phyloP scores from a whole-genome alignment of 2,888 invertebrate species.

The Ceriagrion tenellum region DNA sequence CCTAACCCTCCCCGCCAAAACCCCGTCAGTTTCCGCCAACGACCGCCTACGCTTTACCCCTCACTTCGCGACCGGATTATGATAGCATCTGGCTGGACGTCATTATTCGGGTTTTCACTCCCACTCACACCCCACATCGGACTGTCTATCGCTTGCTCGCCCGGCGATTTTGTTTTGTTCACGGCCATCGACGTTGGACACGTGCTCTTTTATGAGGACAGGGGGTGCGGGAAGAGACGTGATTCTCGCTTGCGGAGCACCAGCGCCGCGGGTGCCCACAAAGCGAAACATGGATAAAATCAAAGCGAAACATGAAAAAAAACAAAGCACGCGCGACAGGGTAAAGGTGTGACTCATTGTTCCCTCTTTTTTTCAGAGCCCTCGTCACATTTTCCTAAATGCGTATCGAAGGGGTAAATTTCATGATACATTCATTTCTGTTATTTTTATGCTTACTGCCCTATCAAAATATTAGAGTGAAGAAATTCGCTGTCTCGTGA shows the following conservation, averaged over 20 bases:
- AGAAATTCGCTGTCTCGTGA: no score
- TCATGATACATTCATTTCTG: no score
- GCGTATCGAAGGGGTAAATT: no score
- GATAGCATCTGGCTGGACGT: neutral
- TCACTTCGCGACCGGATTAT: neutral
- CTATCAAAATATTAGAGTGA: no score
- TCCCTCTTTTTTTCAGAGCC: no score
- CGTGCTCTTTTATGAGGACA: neutral
- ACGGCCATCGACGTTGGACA: neutral
- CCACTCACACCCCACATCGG: neutral
- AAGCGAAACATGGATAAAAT: no score
- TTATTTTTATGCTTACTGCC: no score
- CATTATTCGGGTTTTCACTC: neutral
- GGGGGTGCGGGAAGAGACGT: neutral
- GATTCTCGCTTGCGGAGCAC: neutral
- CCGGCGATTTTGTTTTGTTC: neutral
- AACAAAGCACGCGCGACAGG: no score
- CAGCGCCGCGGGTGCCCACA: no score
- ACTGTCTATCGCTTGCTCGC: neutral
- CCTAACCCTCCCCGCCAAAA: neutral
- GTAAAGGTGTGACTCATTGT: no score
- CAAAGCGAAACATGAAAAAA: no score
- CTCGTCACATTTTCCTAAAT: no score
- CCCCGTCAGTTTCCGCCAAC: neutral
- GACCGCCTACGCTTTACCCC: neutral